Base-by-base conservation (phyloP, 2,888 invertebrate genomes). In the Eretmocerus hayati region DNA sequence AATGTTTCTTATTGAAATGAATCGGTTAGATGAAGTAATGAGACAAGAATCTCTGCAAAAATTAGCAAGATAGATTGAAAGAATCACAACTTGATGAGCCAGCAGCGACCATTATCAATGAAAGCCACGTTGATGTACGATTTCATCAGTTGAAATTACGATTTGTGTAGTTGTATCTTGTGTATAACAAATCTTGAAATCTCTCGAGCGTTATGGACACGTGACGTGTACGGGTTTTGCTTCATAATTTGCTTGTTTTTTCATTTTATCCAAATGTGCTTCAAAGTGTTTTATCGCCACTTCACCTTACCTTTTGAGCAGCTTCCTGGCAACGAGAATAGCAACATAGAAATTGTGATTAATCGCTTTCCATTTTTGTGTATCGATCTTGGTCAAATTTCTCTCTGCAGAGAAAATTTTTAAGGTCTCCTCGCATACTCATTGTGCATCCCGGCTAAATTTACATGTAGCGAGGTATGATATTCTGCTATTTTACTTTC, bases 71-170 rank as follows among this genome's bases (percentile, higher is more conserved):
- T 13, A 4, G 26, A 40, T 41, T 57, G 55, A 18, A 48, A 38
- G 15, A 39, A 21, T 39, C 23, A 44, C 31, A 39, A 39, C 18
- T 63, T 61, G 67, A 69, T 67, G 69, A 67, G 67, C 64, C 64
- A 68, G 66, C 70, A 70, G 71, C 70, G 70, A 71, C 70, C 71
- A 70, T 71, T 69, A 63, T 71, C 69, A 65, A 60, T 69, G 69
- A 71, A 70, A 70, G 69, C 65, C 61, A 62, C 60, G 58, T 43
- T 41, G 42, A n/a, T 50, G 38, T 18, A 40, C 50, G 21, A 46
- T 26, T 26, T 9, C 26, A 26, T 26, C 11, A 26, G 26, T 26
- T 11, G 11, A 6, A 26, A 9, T 6, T 9, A 26, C 26, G 26
- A 11, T 26, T n/a, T 26, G 11, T 26, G 26, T 50, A 50, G 44